phyloP scores from a whole-genome alignment of 2,113 vertebrate species.

The Eulemur rufifrons region DNA sequence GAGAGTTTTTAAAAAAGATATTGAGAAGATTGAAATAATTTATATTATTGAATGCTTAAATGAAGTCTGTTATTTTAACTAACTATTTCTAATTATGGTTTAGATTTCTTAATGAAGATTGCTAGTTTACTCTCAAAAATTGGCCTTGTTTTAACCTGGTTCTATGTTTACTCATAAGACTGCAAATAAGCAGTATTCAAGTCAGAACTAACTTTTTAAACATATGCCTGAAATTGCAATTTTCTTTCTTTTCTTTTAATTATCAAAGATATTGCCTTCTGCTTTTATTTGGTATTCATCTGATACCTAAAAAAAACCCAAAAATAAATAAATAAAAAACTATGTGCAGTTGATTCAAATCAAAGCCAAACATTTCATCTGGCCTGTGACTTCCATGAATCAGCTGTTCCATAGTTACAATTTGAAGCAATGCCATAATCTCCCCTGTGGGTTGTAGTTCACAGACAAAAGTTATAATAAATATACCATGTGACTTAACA shows the following conservation, averaged over 20 bases:
- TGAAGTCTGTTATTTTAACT: not conserved
- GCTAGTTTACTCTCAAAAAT: not conserved
- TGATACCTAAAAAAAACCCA: not conserved
- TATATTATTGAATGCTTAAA: not conserved
- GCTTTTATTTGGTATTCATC: constrained; percentile 5
- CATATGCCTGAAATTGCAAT: not conserved
- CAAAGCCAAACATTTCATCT: not conserved
- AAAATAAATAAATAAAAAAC: too few species aligned
- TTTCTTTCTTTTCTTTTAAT: not conserved
- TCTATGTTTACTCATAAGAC: not conserved
- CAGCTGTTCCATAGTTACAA: not conserved
- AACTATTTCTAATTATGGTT: not conserved
- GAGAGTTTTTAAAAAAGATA: not conserved
- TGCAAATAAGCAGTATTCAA: not conserved
- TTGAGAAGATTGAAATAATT: not conserved
- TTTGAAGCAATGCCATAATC: not conserved
- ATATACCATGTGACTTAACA: not conserved
- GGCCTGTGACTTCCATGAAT: not conserved
- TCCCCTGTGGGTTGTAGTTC: not conserved
- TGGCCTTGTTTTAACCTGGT: not conserved
- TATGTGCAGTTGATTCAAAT: not conserved
- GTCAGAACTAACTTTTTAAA: not conserved
- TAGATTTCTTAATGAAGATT: not conserved
- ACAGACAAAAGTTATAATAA: not conserved
- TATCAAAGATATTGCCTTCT: not conserved